Base-by-base conservation (phyloP, 2,113 vertebrate genomes). In the Oncorhynchus mykiss region DNA sequence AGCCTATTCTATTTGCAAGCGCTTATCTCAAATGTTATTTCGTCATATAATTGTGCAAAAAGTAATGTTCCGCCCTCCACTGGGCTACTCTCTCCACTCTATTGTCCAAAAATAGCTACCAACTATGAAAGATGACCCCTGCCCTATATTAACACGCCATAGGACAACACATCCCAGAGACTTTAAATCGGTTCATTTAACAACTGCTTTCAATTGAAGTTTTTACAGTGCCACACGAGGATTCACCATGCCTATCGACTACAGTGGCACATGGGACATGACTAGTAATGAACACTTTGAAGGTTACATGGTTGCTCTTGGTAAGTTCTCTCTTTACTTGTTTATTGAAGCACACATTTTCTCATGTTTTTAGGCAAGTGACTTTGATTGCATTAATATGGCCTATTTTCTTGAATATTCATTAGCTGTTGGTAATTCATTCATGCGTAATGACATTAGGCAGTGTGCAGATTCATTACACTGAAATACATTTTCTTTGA, bases 231-330 rank as follows among this genome's bases (percentile, higher is more conserved):
- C 24, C 81, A 78, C 3, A 59, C 4, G 2, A 75, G 77, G 77
- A 14, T 80, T 77, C 64, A 78, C 39, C 39, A 96, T 96, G 96
- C 88, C 94, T 67, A 88, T 81, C 6, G 88, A 97, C 90, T 94
- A 93, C 89, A 95, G 67, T 7, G 95, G 96, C 51, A 96, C 95
- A 3, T 96, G 96, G 96, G 93, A 93, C 82, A 88, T 97, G 2
- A 72, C 90, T 86, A 94, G 93, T 80, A 96, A 88, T 80, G 93
- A 94, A 67, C 97, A 97, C 86, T 93, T 94, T 68, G 94, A 96
- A 76, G 91, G 88, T 60, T 97, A 95, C 59, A 94, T 97, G 96
- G 67, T 92, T 68, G 92, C 93, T 54, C 87, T 96, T 76, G 95
- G 97, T 96, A 89, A 87, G 95, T 79, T 24, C 16, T 25, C 67